phyloP scores from a whole-genome alignment of 2,888 invertebrate species.

The Pachliopta kotzebuea region DNA sequence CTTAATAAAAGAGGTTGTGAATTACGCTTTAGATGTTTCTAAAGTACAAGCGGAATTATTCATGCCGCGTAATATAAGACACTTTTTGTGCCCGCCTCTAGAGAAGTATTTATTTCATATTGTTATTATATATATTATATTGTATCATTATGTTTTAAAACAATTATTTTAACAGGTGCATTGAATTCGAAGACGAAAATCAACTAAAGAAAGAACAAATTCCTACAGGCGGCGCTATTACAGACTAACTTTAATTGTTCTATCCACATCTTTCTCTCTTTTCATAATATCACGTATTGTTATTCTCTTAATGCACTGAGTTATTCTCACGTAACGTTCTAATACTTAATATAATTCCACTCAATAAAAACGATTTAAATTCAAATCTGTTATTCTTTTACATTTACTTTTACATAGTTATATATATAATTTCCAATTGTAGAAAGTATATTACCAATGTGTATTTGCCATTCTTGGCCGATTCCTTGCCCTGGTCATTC shows the following conservation, averaged over 20 bases:
- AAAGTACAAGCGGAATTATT: constrained; percentile 82
- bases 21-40: constrained; percentile 75
- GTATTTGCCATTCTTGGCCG: too few relatives aligned
- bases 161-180: constrained; percentile 44
- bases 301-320: not conserved
- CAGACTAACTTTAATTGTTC: constrained; percentile 41
- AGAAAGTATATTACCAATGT: too few relatives aligned
- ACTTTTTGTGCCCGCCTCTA: constrained; percentile 85
- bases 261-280: not conserved
- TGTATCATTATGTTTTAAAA: not conserved
- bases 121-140: not conserved
- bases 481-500: too few relatives aligned
- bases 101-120: constrained; percentile 59
- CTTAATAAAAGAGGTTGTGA: constrained; percentile 71
- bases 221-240: constrained; percentile 51
- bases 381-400: not conserved
- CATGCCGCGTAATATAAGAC: constrained; percentile 86
- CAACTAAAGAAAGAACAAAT: constrained; percentile 47
- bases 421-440: not conserved
- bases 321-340: not conserved
- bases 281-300: not conserved
- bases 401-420: constrained; percentile 17
- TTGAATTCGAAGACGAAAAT: constrained; percentile 46
- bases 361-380: not conserved
- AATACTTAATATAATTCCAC: not conserved